Conservation (phyloP, 2,888 invertebrate species). For the Pseudococcus longispinus region DNA sequence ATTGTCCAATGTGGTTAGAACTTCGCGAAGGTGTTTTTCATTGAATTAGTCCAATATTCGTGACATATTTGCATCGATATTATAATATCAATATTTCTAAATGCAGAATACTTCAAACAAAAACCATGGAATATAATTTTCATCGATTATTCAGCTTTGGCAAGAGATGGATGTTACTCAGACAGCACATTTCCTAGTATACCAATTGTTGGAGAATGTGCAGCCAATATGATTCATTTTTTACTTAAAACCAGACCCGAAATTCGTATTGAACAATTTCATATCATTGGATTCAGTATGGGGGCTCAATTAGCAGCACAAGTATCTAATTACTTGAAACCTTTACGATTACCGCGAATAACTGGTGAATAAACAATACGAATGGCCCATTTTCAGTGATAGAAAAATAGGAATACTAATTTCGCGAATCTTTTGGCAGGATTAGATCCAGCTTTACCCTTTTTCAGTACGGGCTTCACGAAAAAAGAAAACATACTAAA, state of each 20-base stretch:
- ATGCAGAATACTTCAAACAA: slow-evolving; percentile 2
- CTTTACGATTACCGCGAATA: slow-evolving; percentile 65
- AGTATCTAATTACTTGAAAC: slow-evolving; percentile 65
- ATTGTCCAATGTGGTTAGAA: slow-evolving; percentile 17
- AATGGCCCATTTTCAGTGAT: neutral
- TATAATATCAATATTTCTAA: neutral
- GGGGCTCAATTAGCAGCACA: slow-evolving; percentile 71
- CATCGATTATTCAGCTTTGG: neutral
- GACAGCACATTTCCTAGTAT: slow-evolving; percentile 65
- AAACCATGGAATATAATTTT: slow-evolving; percentile 22
- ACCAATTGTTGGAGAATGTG: slow-evolving; percentile 69
- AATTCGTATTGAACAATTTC: slow-evolving; percentile 64
- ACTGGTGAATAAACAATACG: slow-evolving; percentile 64
- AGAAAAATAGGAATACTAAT: neutral
- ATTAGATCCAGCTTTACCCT: slow-evolving; percentile 10
- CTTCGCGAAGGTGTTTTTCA: neutral
- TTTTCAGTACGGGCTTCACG: neutral
- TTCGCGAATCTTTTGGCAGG: neutral
- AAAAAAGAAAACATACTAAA: neutral
- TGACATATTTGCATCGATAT: neutral
- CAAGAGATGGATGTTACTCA: neutral
- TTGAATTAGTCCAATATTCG: neutral
- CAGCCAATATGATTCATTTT: slow-evolving; percentile 68
- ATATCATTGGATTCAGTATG: slow-evolving; percentile 72
- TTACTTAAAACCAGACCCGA: slow-evolving; percentile 64